phyloP scores from a whole-genome alignment of 1,140 invertebrate species.

The Ostrea edulis region DNA sequence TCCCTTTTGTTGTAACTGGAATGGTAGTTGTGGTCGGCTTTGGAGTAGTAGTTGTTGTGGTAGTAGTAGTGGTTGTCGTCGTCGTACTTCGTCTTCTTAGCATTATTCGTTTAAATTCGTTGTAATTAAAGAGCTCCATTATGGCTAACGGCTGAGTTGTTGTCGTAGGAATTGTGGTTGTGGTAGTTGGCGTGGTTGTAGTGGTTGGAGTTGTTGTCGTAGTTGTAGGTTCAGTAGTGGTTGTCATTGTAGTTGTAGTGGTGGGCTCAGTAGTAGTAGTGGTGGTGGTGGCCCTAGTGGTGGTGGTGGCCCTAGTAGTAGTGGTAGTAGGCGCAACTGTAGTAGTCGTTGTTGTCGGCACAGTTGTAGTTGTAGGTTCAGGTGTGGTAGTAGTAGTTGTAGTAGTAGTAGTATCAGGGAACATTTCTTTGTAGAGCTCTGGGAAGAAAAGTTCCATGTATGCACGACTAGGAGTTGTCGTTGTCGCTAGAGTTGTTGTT shows the following conservation, averaged over 20 bases:
- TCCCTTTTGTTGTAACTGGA: background rate
- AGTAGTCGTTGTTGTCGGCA: background rate
- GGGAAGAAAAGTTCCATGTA: slow-evolving; percentile 11
- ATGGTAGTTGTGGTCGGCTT: background rate
- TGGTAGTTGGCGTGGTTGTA: background rate
- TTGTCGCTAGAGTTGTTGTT: background rate
- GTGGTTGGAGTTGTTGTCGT: background rate
- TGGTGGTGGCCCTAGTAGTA: background rate
- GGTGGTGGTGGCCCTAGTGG: background rate
- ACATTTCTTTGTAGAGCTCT: background rate
- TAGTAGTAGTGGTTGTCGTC: background rate
- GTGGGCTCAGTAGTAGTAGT: background rate
- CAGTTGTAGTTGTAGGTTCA: background rate
- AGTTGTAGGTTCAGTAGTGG: slow-evolving; percentile 10
- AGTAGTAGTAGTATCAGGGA: slow-evolving; percentile 8
- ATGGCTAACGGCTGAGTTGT: background rate
- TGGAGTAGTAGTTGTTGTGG: background rate
- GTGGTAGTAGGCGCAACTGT: background rate
- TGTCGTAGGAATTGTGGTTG: background rate
- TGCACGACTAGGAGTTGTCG: slow-evolving; percentile 14
- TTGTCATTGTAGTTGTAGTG: background rate
- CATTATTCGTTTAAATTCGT: background rate
- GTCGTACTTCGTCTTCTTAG: background rate
- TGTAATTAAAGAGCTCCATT: background rate
- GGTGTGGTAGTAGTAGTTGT: background rate